A percentile compares a stretch with the other conserved stretches of the same genome.
Conservation (phyloP, 2,113 vertebrate genomes). For the Verasper variegatus region DNA sequence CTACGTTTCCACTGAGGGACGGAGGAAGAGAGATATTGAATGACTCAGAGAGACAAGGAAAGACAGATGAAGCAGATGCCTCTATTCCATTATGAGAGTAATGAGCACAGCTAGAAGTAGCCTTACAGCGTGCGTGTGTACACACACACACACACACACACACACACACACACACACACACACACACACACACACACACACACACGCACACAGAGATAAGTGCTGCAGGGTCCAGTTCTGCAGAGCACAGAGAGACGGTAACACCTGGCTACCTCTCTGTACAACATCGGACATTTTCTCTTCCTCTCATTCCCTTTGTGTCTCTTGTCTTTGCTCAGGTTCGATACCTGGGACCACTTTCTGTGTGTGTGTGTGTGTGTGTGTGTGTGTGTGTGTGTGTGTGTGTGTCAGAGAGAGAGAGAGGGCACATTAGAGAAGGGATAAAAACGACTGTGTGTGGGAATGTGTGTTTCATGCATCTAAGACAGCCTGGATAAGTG, state of each 20-base stretch:
- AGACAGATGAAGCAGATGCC: constrained; percentile 58
- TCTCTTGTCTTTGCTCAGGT: not conserved
- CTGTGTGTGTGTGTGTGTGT: not conserved
- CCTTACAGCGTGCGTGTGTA: not conserved
- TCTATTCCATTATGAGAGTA: constrained; percentile 64
- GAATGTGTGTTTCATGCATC: no score
- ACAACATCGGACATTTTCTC: constrained; percentile 9
- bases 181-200: constrained; percentile 23
- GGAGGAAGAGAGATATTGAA: not conserved
- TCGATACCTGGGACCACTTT: not conserved
- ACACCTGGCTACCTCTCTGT: constrained; percentile 50
- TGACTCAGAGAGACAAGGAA: constrained; percentile 2
- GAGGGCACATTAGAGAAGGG: no score
- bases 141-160: constrained; percentile 12
- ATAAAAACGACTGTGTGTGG: no score
- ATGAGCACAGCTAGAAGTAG: constrained; percentile 52
- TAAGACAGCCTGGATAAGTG: no score
- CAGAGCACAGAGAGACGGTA: constrained; percentile 21
- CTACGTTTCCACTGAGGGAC: constrained; percentile 12
- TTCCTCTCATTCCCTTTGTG: not conserved
- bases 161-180: constrained; percentile 18
- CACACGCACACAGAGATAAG: not conserved
- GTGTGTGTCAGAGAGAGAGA: not conserved
- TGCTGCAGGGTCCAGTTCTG: constrained; percentile 54
- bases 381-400: not conserved